Evolutionary conservation across 2,888 invertebrate genomes (phyloP).

Genomic region (Orchesellides sinensis): DNA sequence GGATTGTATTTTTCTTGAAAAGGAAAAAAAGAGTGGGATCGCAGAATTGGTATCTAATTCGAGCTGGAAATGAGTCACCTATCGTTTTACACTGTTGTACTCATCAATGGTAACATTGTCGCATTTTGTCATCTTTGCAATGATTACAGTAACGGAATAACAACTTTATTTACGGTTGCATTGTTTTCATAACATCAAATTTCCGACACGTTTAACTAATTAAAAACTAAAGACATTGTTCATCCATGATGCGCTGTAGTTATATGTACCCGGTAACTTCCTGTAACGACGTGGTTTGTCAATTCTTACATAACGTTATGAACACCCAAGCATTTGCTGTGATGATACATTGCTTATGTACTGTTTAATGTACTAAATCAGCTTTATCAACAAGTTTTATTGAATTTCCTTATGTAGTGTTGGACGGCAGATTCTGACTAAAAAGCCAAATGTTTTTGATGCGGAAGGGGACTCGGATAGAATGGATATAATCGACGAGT

Average conservation of each 20-base stretch:
- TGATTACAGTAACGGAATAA: too few species aligned
- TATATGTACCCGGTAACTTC: too few species aligned
- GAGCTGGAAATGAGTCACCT: constrained; percentile 35
- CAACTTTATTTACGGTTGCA: too few species aligned
- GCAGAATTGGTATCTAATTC: constrained; percentile 36
- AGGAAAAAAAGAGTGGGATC: constrained; percentile 15
- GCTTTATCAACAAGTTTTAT: constrained; percentile 29
- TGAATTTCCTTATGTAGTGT: constrained; percentile 79
- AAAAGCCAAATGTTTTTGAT: constrained; percentile 85
- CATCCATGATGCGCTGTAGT: too few species aligned
- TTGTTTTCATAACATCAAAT: too few species aligned
- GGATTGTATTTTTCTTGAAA: constrained; percentile 48
- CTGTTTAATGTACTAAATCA: constrained; percentile 6
- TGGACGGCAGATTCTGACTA: constrained; percentile 86
- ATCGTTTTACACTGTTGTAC: constrained; percentile 15
- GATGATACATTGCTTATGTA: not conserved
- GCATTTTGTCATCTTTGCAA: too few species aligned
- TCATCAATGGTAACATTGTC: too few species aligned
- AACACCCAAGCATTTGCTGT: not conserved
- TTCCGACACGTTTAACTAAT: too few species aligned
- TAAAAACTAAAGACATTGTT: too few species aligned
- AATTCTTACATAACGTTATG: too few species aligned
- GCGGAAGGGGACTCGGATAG: constrained; percentile 85
- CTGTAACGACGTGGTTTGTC: too few species aligned
- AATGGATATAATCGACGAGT: constrained; percentile 83